Evolutionary conservation across 2,797 vertebrate genomes (phyloP), one percentile per base, ranked within the genome.

Genomic region (Allobates femoralis): DNA sequence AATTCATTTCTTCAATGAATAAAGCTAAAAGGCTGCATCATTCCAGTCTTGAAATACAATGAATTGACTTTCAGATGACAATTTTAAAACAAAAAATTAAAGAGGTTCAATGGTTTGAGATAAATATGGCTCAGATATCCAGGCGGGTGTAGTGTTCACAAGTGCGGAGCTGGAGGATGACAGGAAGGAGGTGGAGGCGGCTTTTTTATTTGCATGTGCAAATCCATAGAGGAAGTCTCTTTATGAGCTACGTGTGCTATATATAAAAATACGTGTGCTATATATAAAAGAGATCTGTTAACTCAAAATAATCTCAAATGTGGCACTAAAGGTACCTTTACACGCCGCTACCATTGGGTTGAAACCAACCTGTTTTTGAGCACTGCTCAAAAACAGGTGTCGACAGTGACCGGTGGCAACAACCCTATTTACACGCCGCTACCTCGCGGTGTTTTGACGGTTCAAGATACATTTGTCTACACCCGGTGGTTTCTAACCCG

Each of bases 1-100:
- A 75, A 66, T 81, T 85, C 77, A 81, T 85, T 88, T 62, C 79
- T 77, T 77, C 71, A 81, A 81, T 81, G 69, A 85, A n/a, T 34
- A 67, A 89, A 77, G 37, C 75, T 30, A 78, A 71, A 77, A 85
- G n/a, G 53, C 69, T 87, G 53, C 81, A 88, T 73, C 28, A 50
- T 37, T 58, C 23, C 37, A 62, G 37, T 6, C 80, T 75, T 80
- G 81, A 58, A 74, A 58, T 73, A 56, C 21, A 75, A 56, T 23
- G 55, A 30, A 50, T 51, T 62, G 50, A 30, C 83, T 77, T 77
- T 66, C 73, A 84, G 53, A 62, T 5, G n/a, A 41, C 32, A 58
- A 69, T 34, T 73, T 26, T 46, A 0, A 56, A 73, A 19, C 50
- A 82, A 30, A 69, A 23, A 55, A 1, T 10, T 58, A 74, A 53